Evolutionary conservation across 1,140 invertebrate genomes (phyloP), one percentile per base, ranked within the genome.

Genomic region (Monochamus saltuarius): DNA sequence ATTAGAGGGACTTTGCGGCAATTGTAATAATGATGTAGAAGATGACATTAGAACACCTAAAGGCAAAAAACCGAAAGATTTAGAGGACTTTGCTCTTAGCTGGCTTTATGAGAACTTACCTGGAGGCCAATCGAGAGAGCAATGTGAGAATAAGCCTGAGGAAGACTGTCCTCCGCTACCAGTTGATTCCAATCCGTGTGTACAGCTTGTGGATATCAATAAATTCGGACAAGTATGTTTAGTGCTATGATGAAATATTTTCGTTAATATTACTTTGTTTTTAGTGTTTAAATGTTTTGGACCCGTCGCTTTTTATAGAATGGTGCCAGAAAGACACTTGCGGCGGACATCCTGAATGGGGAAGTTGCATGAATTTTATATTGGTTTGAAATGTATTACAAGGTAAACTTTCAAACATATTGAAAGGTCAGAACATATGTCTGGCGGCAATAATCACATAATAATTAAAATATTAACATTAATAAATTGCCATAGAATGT

Each of bases 1-100:
- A 51, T 85, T 87, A 34, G 87, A 91, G 75, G 91, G 91, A 38
- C 74, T 93, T 0, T 93, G 91, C 73, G 90, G 90, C 50, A 82
- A 86, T 62, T 93, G 91, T 71, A 89, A 91, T 63, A 80, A 81
- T 9, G 81, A 89, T 68, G 73, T 79, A 9, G 76, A 82, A 0
- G 84, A 88, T 68, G 87, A 90, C 68, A 69, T 89, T 17, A 80
- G 76, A n/a, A 83, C 81, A 56, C 77, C 77, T 8, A 76, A 83
- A 40, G 83, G 82, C 0, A 72, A 76, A 14, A 71, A 78, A 67
- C 65, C 71, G 11, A 53, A 76, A 7, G 73, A 81, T 46, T 65
- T 77, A 1, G 68, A 83, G 34, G 80, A 85, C 39, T 86, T 88
- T 66, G 84, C 82, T 0, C 73, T 80, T 42, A 85, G 82, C 56